Conservation (phyloP, 2,113 vertebrate species). For the Trichechus manatus region DNA sequence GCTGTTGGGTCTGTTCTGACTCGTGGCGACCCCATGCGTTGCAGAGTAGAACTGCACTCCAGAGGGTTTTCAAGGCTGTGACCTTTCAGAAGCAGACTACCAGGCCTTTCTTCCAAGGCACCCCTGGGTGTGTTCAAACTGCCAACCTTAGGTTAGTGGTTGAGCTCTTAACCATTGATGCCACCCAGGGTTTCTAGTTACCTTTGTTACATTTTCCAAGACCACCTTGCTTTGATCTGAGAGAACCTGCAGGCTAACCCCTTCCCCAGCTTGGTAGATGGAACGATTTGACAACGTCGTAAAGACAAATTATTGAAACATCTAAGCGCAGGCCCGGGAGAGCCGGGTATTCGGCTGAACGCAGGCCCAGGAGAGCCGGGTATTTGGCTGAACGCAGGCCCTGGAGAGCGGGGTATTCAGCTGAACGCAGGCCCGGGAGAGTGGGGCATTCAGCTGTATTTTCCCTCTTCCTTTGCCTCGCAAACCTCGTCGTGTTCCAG, state of each 20-base stretch:
- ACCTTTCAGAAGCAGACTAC: not conserved
- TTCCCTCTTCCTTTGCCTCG: not conserved
- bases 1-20: not conserved
- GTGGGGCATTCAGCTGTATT: not conserved
- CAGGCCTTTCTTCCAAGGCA: not conserved
- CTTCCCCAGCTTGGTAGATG: not conserved
- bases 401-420: not conserved
- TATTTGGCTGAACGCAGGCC: not conserved
- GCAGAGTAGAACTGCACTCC: not conserved
- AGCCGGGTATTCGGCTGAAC: not conserved
- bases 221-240: not conserved
- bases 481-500: conserved; percentile 79
- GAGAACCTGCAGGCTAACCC: not conserved
- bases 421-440: not conserved
- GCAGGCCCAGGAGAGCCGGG: not conserved
- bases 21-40: not conserved
- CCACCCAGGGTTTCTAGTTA: not conserved
- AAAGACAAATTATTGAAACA: not conserved
- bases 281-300: not conserved
- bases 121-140: not conserved
- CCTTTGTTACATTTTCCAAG: not conserved
- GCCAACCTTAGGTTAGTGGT: not conserved
- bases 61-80: not conserved
- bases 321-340: not conserved
- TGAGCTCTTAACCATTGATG: not conserved